phyloP scores from a whole-genome alignment of 2,797 vertebrate genomes.

The Knipowitschia caucasica region DNA sequence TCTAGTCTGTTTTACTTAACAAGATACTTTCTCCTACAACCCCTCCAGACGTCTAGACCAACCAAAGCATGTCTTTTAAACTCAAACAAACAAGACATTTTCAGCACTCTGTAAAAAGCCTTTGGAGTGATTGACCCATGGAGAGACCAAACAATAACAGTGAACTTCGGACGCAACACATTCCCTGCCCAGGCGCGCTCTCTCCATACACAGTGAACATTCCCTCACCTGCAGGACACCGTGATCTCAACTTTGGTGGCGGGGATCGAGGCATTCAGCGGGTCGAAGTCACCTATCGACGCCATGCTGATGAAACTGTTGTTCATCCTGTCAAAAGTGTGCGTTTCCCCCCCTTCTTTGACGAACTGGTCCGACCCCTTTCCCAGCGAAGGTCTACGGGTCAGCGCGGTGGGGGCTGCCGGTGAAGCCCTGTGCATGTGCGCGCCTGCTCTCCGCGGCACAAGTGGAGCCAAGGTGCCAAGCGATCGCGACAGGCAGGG shows the following conservation, averaged over 20 bases:
- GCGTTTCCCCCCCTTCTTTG: neutral
- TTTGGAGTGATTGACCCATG: too few relatives aligned
- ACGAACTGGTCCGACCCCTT: slow-evolving; percentile 41
- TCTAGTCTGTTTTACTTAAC: too few relatives aligned
- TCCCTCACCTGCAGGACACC: slow-evolving; percentile 90
- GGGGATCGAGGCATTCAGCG: slow-evolving; percentile 85
- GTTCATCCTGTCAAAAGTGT: slow-evolving; percentile 66
- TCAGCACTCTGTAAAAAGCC: too few relatives aligned
- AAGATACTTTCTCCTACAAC: too few relatives aligned
- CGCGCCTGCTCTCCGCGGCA: slow-evolving; percentile 31
- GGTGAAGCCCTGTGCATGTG: slow-evolving; percentile 14
- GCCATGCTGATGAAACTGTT: slow-evolving; percentile 82
- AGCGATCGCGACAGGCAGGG: slow-evolving; percentile 23
- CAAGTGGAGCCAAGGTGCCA: slow-evolving; percentile 58
- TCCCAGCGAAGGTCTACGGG: slow-evolving; percentile 11
- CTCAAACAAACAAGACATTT: too few relatives aligned
- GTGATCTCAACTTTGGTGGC: slow-evolving; percentile 97
- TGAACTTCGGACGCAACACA: too few relatives aligned
- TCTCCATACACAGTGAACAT: neutral
- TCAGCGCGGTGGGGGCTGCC: neutral
- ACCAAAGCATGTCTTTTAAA: too few relatives aligned
- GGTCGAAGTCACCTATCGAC: slow-evolving; percentile 88
- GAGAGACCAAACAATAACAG: too few relatives aligned
- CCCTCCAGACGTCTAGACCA: too few relatives aligned
- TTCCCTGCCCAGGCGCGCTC: too few relatives aligned